Evolutionary conservation across 1,140 invertebrate species (phyloP), one percentile per base, ranked within the genome.

Genomic region (Aphelinus certus): DNA sequence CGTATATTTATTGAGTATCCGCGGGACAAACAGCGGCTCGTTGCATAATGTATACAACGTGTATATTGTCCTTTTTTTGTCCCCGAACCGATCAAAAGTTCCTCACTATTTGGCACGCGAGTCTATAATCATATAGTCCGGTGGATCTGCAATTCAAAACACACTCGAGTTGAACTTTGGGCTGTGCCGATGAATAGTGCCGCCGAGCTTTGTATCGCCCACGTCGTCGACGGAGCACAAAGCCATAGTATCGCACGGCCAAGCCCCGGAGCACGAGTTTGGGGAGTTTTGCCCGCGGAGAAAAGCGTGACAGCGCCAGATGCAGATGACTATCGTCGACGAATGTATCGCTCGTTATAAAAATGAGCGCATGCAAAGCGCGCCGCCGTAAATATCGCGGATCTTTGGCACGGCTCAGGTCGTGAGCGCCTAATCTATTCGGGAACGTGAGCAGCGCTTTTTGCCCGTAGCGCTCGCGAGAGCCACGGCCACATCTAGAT

Each of bases 391-490:
- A 83, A 82, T 83, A 6, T 53, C 49, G 10, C 64, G 57, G 61
- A 46, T 70, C 62, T 71, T 71, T 79, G 78, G 78, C 78, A 81
- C 9, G 51, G 4, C 51, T 6, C 51, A 9, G 9, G 81, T 86
- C 85, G 85, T 87, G 86, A 85, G 82, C 79, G 80, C 79, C 79
- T 85, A 86, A 86, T 85, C 83, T 86, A 85, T 85, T 83, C 85
- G 77, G 81, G 82, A 82, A 83, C 84, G 85, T 83, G 85, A 86
- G 81, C 82, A 79, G 71, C 57, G 72, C 71, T 82, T 79, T 26
- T 26, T 26, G 26, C 26, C 26, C 51, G 51, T 83, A 53, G 79
- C 71, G 81, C 81, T 81, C 75, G 69, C 76, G 76, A 69, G 67
- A 60, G 53, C 3, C 7, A 56, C 5, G 3, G 61, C 79, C 81